phyloP scores from a whole-genome alignment of 1,140 invertebrate species.

The Drosophila nannoptera region DNA sequence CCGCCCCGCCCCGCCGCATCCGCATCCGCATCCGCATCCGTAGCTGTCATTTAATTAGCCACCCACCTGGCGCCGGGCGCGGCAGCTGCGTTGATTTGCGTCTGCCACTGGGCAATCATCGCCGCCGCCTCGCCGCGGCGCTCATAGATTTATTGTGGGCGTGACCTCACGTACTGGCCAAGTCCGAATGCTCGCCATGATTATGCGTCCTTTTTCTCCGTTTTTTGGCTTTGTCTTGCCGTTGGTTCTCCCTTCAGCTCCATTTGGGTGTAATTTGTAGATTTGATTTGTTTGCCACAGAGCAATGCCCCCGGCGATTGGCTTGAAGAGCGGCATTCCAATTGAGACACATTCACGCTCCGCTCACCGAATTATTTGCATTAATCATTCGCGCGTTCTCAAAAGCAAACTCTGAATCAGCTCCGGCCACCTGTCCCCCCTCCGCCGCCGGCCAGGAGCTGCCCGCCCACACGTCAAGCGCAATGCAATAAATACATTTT shows the following conservation, averaged over 20 bases:
- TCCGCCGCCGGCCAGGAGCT: not conserved
- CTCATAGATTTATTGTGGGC: slow-evolving; percentile 5
- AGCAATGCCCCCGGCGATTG: no score
- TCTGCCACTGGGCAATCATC: slow-evolving; percentile 36
- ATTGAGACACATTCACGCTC: no score
- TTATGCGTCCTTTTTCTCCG: not conserved
- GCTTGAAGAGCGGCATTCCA: no score
- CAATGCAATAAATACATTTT: slow-evolving; percentile 26
- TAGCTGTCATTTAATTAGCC: slow-evolving; percentile 43
- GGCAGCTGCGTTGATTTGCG: slow-evolving; percentile 34
- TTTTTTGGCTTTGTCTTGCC: slow-evolving; percentile 4
- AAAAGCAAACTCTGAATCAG: no score
- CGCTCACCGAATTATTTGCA: no score
- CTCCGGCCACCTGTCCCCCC: no score
- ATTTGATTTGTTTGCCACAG: no score
- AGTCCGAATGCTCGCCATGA: not conserved
- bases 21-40: no score
- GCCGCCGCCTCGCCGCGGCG: not conserved
- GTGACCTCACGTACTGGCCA: slow-evolving; percentile 34
- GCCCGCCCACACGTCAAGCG: not conserved
- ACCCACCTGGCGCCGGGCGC: slow-evolving; percentile 4
- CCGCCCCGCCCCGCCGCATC: no score
- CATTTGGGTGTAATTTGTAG: no score
- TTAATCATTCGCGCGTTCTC: no score
- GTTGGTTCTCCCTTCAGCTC: no score